Base-by-base conservation (phyloP, 1,140 invertebrate species). In the Zaprionus tsacasi region DNA sequence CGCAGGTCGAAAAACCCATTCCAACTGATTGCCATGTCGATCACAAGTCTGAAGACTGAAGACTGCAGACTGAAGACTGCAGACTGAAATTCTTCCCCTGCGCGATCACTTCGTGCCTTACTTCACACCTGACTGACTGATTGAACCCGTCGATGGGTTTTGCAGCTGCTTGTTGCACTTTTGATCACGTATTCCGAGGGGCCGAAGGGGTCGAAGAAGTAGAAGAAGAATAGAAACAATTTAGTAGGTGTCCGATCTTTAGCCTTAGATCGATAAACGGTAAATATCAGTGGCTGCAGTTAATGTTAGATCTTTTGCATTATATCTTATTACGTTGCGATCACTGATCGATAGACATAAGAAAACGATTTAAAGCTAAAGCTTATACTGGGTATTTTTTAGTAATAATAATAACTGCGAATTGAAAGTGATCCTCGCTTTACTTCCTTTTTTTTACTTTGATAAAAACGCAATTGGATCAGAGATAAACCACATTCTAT, bases 101-200 rank as follows among this genome's bases (percentile, higher is more conserved):
- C 58, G 27, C 58, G 27, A 35, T 55, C 64, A 43, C 45, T 87
- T 81, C 77, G 80, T 88, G 80, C 77, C 48, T 81, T 72, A 83
- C 71, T 88, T 88, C 85, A 88, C 85, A 88, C 85, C 85, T 88
- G 85, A 88, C 82, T 86, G 81, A 60, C 52, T 70, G 71, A 87
- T 86, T 86, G 79, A 86, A 82, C 82, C 30, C 60, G 13, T 43
- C 30, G 58, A 30, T 68, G 57, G 55, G 65, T 38, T 69, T 52
- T 13, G 0, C 48, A 61, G 36, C 38, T 50, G 71, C 69, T 75
- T 66, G 60, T 64, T 82, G 60, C 70, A 67, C 79, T 82, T 79
- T 82, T 52, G 83, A 60, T 79, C 83, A 86, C 80, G 83, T 86
- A 65, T 76, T 70, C 48, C 48, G 36, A 30, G 15, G 63, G 71